Evolutionary conservation across 2,888 invertebrate genomes (phyloP).

Genomic region (Amiota minor): DNA sequence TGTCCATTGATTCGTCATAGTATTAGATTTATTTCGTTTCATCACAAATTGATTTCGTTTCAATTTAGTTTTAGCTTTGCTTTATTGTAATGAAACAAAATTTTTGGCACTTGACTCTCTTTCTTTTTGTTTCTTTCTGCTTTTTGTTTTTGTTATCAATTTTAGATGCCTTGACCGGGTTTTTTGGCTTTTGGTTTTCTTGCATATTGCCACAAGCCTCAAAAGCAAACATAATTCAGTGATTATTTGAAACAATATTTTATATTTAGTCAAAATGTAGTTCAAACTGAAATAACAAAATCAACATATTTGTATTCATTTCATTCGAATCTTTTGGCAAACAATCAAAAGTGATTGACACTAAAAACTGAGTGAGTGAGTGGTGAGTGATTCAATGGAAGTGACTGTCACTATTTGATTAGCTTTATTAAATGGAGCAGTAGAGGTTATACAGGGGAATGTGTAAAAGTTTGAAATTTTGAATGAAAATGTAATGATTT

Average conservation of each 20-base stretch:
- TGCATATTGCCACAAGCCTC: not conserved
- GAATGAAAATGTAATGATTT: too few relatives aligned
- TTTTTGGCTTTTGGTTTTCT: slow-evolving; percentile 30
- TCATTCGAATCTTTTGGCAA: not conserved
- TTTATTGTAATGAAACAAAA: too few relatives aligned
- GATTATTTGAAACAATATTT: slow-evolving; percentile 50
- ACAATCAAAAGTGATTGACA: not conserved
- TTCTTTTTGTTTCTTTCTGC: slow-evolving; percentile 2
- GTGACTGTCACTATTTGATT: too few relatives aligned
- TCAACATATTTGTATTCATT: not conserved
- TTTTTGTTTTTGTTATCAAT: not conserved
- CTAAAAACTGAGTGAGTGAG: not conserved
- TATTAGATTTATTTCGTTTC: not conserved
- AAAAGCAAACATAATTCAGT: slow-evolving; percentile 42
- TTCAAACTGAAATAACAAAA: not conserved
- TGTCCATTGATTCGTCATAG: not conserved
- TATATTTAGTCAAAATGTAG: not conserved
- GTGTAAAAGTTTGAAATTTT: too few relatives aligned
- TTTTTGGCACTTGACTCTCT: too few relatives aligned
- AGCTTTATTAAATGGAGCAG: too few relatives aligned
- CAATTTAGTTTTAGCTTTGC: too few relatives aligned
- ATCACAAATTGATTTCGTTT: slow-evolving; percentile 22
- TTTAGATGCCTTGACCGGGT: slow-evolving; percentile 61
- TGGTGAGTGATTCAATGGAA: too few relatives aligned
- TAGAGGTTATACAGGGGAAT: too few relatives aligned